Conservation (phyloP, 2,113 vertebrate genomes). For the Ahaetulla prasina region DNA sequence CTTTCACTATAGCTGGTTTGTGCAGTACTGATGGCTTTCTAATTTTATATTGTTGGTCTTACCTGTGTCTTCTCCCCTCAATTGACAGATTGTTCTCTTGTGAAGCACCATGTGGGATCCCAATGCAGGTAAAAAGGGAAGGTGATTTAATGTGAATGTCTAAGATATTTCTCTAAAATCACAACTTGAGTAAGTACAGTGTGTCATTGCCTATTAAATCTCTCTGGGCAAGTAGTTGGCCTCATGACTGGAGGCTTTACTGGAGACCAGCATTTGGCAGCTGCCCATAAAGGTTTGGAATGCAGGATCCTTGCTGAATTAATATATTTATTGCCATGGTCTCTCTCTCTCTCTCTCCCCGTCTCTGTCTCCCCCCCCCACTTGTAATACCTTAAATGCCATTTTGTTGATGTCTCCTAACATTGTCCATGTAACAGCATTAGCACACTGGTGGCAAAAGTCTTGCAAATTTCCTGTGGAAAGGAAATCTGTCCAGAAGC, state of each 20-base stretch:
- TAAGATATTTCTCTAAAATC: not conserved
- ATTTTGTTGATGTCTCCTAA: not conserved
- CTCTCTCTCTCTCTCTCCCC: not conserved
- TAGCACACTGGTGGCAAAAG: not conserved
- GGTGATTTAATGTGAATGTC: not conserved
- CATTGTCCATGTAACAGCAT: not conserved
- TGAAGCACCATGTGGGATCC: slow-evolving; percentile 62
- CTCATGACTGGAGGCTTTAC: not conserved
- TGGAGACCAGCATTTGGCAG: not conserved
- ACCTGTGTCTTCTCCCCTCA: not conserved
- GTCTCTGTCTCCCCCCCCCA: fast-evolving
- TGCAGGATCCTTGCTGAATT: not conserved
- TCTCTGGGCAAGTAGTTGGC: not conserved
- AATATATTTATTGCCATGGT: not conserved
- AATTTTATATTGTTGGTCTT: not conserved
- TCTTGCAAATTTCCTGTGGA: not conserved
- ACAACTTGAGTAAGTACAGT: not conserved
- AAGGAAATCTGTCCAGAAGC: not conserved
- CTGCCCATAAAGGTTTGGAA: not conserved
- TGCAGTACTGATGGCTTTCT: not conserved
- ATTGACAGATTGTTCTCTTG: not conserved
- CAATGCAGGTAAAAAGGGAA: slow-evolving; percentile 64
- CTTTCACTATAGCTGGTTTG: not conserved
- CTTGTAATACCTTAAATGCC: not conserved
- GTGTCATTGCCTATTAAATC: not conserved